A percentile compares a stretch with the other conserved stretches of the same genome.
Evolutionary conservation across 1,140 invertebrate species (phyloP).

Genomic region (Chelonus insularis): DNA sequence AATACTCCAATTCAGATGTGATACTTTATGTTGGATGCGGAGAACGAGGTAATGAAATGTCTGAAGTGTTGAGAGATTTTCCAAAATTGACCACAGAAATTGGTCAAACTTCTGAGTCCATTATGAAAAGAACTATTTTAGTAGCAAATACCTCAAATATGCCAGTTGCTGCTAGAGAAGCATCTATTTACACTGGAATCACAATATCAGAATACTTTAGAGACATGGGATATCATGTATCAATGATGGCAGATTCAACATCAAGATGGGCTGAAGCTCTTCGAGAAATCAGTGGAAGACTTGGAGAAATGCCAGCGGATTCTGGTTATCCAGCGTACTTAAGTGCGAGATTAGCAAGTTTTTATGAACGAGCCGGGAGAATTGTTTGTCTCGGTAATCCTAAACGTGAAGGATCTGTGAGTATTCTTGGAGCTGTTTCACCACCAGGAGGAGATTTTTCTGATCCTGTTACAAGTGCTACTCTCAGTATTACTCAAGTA

Average conservation of each 20-base stretch:
- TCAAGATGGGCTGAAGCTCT: conserved; percentile 85
- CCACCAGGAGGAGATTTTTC: conserved; percentile 79
- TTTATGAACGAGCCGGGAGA: conserved; percentile 75
- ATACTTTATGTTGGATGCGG: conserved; percentile 85
- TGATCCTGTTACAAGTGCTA: conserved; percentile 76
- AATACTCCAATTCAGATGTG: conserved; percentile 80
- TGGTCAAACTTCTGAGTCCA: conserved; percentile 72
- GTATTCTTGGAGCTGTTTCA: conserved; percentile 77
- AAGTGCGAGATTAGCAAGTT: conserved; percentile 69
- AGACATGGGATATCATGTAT: conserved; percentile 84
- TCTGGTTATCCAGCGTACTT: conserved; percentile 76
- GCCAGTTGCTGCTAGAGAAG: conserved; percentile 85
- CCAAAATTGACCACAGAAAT: conserved; percentile 76
- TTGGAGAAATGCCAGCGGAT: conserved; percentile 85
- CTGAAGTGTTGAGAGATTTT: conserved; percentile 74
- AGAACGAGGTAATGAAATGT: conserved; percentile 66
- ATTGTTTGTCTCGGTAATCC: conserved; percentile 72
- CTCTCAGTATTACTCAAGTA: conserved; percentile 74
- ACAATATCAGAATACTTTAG: conserved; percentile 78
- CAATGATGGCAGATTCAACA: conserved; percentile 88
- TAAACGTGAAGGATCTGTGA: conserved; percentile 70
- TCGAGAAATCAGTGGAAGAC: conserved; percentile 82
- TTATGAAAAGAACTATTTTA: conserved; percentile 80
- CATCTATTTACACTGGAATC: conserved; percentile 84
- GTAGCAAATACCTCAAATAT: conserved; percentile 88